These are phyloP conservation scores for Brienomyrus brachyistius DNA, from an alignment of 2,113 vertebrate species.

Conservation along the genomic window DNA sequence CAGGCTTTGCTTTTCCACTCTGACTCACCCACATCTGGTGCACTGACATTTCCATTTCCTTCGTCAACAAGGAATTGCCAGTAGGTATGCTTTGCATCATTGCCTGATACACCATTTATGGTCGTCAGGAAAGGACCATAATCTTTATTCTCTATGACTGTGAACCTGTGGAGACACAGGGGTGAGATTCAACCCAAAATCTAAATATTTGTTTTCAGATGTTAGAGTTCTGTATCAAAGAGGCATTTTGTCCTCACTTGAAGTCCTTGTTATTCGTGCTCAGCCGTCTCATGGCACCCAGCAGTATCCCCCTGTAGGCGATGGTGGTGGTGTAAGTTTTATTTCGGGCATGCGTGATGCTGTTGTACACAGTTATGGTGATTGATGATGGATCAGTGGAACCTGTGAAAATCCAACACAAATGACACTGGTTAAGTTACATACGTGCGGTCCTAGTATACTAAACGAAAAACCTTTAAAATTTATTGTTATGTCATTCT, in stretches of 20 bases:
- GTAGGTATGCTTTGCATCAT: constrained; percentile 12
- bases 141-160: neutral
- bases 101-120: constrained; percentile 29
- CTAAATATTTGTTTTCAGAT: neutral
- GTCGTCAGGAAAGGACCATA: constrained; percentile 31
- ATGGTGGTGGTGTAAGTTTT: constrained; percentile 20
- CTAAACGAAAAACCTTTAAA: too few relatives aligned
- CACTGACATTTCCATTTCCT: constrained; percentile 10
- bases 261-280: constrained; percentile 26
- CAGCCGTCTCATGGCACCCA: constrained; percentile 37
- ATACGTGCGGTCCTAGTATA: too few relatives aligned
- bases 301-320: constrained; percentile 32
- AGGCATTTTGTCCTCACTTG: constrained; percentile 27
- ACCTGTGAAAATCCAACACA: neutral
- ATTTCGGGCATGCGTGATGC: neutral
- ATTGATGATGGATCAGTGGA: neutral
- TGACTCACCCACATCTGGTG: constrained; percentile 31
- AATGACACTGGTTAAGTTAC: neutral
- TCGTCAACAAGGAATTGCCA: constrained; percentile 27
- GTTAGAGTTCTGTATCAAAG: neutral
- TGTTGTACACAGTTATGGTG: constrained; percentile 30
- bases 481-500: too few relatives aligned
- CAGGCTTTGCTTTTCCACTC: neutral
- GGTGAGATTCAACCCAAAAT: neutral
- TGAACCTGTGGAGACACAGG: constrained; percentile 13